phyloP scores from a whole-genome alignment of 2,113 vertebrate species.

The Stercorarius parasiticus region DNA sequence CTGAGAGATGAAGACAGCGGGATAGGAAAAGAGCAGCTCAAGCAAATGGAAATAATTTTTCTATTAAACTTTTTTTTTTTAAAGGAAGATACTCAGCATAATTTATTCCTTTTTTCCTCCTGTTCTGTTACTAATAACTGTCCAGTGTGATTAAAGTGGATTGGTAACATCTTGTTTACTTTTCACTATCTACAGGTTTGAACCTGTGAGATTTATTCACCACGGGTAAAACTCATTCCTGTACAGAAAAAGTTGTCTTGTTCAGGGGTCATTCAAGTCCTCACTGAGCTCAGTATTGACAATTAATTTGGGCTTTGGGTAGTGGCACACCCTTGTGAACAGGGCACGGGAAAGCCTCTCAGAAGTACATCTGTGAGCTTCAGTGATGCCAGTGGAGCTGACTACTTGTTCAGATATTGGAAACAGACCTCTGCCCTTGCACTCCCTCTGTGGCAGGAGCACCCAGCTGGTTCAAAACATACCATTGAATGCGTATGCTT shows the following conservation, averaged over 20 bases:
- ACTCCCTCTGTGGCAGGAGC: background rate
- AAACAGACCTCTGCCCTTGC: background rate
- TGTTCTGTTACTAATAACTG: background rate
- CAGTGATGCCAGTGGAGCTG: background rate
- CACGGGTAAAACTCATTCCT: background rate
- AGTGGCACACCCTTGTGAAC: background rate
- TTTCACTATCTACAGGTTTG: background rate
- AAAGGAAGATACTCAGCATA: background rate
- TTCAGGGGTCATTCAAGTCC: background rate
- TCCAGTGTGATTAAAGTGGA: background rate
- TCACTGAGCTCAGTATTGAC: background rate
- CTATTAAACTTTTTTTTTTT: background rate
- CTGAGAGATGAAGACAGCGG: conserved; percentile 30
- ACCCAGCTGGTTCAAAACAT: background rate
- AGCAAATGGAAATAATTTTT: conserved; percentile 57
- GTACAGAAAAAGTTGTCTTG: background rate
- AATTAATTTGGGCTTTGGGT: background rate
- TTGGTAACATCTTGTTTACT: background rate
- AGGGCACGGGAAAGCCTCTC: background rate
- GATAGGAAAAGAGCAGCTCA: conserved; percentile 45
- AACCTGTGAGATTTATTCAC: background rate
- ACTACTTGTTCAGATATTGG: background rate
- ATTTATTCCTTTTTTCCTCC: background rate
- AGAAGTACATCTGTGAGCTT: background rate
- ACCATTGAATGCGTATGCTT: fast-evolving